phyloP scores from a whole-genome alignment of 2,113 vertebrate species.

The Eulacestoma nigropectus region DNA sequence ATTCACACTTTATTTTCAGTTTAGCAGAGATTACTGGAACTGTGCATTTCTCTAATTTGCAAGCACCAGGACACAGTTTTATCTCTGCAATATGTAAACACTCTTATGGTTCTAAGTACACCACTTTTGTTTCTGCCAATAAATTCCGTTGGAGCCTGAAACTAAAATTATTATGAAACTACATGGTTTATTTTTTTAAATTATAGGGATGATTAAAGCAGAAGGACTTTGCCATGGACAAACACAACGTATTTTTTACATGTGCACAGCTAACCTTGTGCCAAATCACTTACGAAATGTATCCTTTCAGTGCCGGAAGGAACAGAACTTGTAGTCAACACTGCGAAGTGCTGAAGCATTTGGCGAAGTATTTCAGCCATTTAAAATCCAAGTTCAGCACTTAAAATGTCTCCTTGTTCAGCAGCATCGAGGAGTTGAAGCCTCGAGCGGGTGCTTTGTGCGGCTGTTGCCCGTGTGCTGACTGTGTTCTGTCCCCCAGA shows the following conservation, averaged over 20 bases:
- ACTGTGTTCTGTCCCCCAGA: conserved; percentile 68
- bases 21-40: not conserved
- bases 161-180: not conserved
- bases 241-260: not conserved
- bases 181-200: not conserved
- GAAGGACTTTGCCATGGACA: not conserved
- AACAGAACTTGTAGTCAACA: not conserved
- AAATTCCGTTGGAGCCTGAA: not conserved
- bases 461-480: not conserved
- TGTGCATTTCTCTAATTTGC: not conserved
- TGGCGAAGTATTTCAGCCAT: not conserved
- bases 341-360: not conserved
- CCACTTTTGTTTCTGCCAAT: not conserved
- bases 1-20: not conserved
- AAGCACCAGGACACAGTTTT: not conserved
- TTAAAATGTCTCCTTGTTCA: not conserved
- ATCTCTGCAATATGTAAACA: not conserved
- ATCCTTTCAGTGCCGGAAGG: not conserved
- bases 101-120: not conserved
- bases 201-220: not conserved
- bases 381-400: not conserved
- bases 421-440: not conserved
- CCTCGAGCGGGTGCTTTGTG: fast-evolving
- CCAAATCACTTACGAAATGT: not conserved
- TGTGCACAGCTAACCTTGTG: not conserved